A percentile compares a stretch with the other conserved stretches of the same genome.
Evolutionary conservation across 2,888 invertebrate genomes (phyloP).

Genomic region (Lepidonotus clava): DNA sequence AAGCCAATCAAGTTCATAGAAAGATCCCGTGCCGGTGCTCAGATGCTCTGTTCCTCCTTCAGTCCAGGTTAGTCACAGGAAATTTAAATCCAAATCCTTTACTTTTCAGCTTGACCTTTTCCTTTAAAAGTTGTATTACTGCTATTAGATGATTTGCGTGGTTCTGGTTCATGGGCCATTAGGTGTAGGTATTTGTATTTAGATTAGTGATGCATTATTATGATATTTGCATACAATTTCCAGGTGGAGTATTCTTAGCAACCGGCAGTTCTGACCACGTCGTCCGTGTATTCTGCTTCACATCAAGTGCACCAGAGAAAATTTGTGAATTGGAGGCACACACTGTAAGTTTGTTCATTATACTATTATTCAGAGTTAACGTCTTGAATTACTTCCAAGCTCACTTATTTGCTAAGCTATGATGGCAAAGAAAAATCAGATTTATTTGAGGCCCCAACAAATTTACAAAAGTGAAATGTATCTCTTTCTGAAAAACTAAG

Average conservation of each 20-base stretch:
- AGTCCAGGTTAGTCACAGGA: slow-evolving; percentile 89
- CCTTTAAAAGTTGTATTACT: slow-evolving; percentile 88
- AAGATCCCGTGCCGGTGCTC: slow-evolving; percentile 94
- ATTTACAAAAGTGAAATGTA: too few species aligned
- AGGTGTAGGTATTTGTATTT: too few species aligned
- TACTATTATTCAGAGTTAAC: background rate
- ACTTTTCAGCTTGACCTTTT: slow-evolving; percentile 96
- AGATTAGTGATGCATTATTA: too few species aligned
- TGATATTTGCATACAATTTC: too few species aligned
- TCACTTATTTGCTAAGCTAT: too few species aligned
- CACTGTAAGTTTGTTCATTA: slow-evolving; percentile 82
- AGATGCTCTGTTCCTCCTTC: slow-evolving; percentile 96
- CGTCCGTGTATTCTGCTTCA: slow-evolving; percentile 92
- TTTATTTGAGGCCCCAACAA: too few species aligned
- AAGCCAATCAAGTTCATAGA: slow-evolving; percentile 96
- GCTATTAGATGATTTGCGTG: too few species aligned
- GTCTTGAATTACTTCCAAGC: background rate
- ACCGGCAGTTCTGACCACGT: slow-evolving; percentile 97
- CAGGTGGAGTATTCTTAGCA: slow-evolving; percentile 91
- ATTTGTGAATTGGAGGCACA: slow-evolving; percentile 90
- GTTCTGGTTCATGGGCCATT: background rate
- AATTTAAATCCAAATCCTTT: slow-evolving; percentile 86
- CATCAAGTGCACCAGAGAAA: slow-evolving; percentile 88
- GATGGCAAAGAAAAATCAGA: too few species aligned
- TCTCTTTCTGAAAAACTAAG: too few species aligned